These are phyloP conservation scores for Sebastes nivosus DNA, from an alignment of 2,797 vertebrate species.

Conservation along the genomic window DNA sequence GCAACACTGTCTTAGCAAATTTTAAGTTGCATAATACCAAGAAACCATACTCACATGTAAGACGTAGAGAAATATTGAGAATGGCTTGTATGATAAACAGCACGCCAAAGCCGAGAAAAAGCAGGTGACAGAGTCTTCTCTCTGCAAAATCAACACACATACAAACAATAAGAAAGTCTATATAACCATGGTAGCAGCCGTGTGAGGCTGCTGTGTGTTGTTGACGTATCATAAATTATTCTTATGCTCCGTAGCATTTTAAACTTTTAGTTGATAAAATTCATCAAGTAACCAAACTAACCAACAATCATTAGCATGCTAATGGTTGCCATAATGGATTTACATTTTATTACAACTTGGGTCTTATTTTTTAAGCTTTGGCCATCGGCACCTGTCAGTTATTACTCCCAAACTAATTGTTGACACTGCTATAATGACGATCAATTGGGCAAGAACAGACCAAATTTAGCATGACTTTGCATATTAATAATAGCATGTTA, in stretches of 20 bases:
- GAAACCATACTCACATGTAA: slow-evolving; percentile 34
- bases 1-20: background rate
- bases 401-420: too few relatives aligned
- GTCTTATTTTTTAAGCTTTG: background rate
- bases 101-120: slow-evolving; percentile 44
- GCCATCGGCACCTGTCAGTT: too few relatives aligned
- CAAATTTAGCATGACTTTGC: too few relatives aligned
- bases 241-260: background rate
- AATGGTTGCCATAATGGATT: background rate
- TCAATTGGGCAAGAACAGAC: too few relatives aligned
- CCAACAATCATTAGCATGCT: background rate
- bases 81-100: slow-evolving; percentile 52
- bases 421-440: too few relatives aligned
- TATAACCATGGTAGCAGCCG: background rate
- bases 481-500: too few relatives aligned
- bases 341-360: background rate
- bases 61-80: slow-evolving; percentile 55
- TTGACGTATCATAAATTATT: background rate
- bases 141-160: slow-evolving; percentile 24
- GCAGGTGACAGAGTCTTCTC: background rate
- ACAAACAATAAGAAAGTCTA: background rate
- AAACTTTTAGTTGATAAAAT: background rate
- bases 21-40: background rate
- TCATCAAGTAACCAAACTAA: background rate
- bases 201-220: background rate